Conservation (phyloP, 1,140 invertebrate genomes). For the Harlomillsia oculata region DNA sequence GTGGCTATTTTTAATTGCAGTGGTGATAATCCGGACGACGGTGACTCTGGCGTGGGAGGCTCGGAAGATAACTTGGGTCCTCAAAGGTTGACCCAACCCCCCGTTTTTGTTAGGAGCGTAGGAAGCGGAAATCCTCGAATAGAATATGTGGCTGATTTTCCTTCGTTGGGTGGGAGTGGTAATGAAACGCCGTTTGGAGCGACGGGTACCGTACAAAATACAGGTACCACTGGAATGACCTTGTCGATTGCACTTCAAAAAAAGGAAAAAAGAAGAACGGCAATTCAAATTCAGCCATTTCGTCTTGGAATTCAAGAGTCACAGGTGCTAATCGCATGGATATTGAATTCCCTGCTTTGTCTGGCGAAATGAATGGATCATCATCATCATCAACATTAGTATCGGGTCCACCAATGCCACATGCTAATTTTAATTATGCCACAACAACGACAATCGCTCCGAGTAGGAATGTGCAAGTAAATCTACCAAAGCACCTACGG, state of each 20-base stretch:
- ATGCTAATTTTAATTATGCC: no score
- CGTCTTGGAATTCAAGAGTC: constrained; percentile 30
- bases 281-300: background rate
- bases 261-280: background rate
- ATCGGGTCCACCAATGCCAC: background rate
- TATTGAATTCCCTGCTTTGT: constrained; percentile 32
- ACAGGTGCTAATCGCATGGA: constrained; percentile 22
- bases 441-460: no score
- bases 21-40: background rate
- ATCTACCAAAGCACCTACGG: constrained; percentile 5
- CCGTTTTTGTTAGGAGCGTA: no score
- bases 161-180: no score
- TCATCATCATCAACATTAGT: background rate
- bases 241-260: no score
- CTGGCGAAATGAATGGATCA: background rate
- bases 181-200: no score
- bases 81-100: no score
- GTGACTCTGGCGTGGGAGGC: background rate
- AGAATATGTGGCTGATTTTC: no score
- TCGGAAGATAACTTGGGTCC: no score
- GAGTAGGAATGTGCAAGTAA: background rate
- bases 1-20: background rate
- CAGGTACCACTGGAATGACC: no score
- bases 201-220: no score
- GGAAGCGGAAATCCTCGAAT: no score